Evolutionary conservation across 2,113 vertebrate genomes (phyloP), one percentile per base, ranked within the genome.

Genomic region (Chaenocephalus aceratus): DNA sequence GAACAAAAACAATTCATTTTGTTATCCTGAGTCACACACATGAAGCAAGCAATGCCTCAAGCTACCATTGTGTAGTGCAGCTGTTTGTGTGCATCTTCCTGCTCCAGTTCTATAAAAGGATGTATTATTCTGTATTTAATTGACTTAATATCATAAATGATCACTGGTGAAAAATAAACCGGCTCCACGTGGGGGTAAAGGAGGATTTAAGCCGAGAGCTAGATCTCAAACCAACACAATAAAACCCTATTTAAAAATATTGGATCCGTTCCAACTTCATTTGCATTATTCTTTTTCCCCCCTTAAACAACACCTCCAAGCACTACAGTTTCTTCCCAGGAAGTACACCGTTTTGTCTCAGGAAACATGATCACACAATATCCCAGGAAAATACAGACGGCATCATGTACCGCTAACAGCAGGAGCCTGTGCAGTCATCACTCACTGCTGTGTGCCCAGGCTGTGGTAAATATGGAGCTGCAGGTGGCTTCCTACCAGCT

Each of bases 381-480:
- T 86, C 66, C 64, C 74, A 65, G 79, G 75, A 83, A 66, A 62
- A 67, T 54, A 82, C 76, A 84, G 72, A 84, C 85, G 45, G 82
- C 75, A 53, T 80, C 82, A 44, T 87, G 84, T 72, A 48, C 71
- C 1, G 62, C 45, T 65, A 72, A 75, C 86, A 89, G 88, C 80
- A 85, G 89, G 90, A 84, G 89, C 75, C 69, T 69, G 77, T 13
- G 71, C 77, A 73, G 82, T 49, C 73, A 65, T 67, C n/a, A 15
- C 67, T 80, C 41, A 9, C 83, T 78, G 83, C 90, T 88, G 89
- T 91, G 89, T 91, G 79, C 76, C 54, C 89, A 86, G 79, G 80
- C 86, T 74, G 88, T 84, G 92, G 85, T 90, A 88, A 91, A 92
- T 89, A 87, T 88, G 80, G 76, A 91, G 61, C 83, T 79, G 87